Base-by-base conservation (phyloP, 2,797 vertebrate genomes). In the Poecilia wingei region DNA sequence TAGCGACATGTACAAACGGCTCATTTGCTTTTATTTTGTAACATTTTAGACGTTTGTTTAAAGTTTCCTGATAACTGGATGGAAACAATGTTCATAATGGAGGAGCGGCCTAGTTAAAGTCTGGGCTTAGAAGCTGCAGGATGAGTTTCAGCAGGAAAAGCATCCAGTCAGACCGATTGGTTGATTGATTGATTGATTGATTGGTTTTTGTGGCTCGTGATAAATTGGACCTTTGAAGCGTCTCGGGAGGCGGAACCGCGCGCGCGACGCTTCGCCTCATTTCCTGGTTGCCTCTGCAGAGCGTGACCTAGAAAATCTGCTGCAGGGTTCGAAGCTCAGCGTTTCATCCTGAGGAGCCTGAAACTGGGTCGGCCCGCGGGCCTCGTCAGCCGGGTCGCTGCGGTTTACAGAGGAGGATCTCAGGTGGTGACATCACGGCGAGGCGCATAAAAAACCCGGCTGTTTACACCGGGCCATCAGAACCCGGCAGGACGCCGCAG, bases 261-360 rank as follows among this genome's bases (percentile, higher is more conserved):
- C 49, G 31, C 31, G 31, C 49, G 13, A 59, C n/a, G n/a, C 12
- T 5, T 66, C 33, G 6, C 18, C 73, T 57, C 12, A 75, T 59
- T 59, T 74, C 22, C 25, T 16, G 25, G 39, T 55, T 20, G 39
- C 8, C 16, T 55, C 25, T n/a, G n/a, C 4, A 3, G 9, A 66
- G 4, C n/a, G 45, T 2, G 90, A 90, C 89, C 91, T 79, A 87
- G 49, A 93, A 86, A 91, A 81, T 4, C 13, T 78, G 81, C 74
- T 55, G 80, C 73, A 71, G 4, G 10, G 43, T 18, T 79, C 64
- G 3, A 2, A 82, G 84, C 79, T 76, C 12, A 77, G 69, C 28
- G 13, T 39, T n/a, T 81, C 25, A 57, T 71, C 72, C 47, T 75
- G n/a, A 4, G 8, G 33, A 0, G 0, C n/a, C 1, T 2, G 45